These are phyloP conservation scores for Caracal caracal DNA, from an alignment of 2,113 vertebrate species.

Conservation along the genomic window DNA sequence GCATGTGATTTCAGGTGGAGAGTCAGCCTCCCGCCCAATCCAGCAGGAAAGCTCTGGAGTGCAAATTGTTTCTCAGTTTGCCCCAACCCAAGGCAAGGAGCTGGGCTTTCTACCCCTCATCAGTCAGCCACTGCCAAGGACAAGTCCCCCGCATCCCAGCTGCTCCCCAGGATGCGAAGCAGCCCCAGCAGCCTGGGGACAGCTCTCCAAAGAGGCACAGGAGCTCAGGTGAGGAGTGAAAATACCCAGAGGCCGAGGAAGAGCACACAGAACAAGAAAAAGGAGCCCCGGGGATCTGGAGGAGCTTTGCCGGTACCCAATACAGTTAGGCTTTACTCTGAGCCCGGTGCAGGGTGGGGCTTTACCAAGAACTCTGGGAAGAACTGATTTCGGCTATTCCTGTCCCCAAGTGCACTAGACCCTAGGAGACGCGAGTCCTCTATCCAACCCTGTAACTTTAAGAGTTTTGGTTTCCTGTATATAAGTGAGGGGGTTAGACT, in stretches of 20 bases:
- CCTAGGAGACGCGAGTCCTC: background rate
- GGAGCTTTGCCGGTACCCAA: background rate
- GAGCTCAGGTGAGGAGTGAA: background rate
- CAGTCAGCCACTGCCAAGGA: background rate
- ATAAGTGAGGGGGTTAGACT: background rate
- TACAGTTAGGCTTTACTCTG: background rate
- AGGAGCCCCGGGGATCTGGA: background rate
- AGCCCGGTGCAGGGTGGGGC: accelerated
- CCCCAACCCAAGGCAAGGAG: background rate
- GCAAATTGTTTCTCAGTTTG: background rate
- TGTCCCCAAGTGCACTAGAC: background rate
- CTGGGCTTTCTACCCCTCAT: background rate
- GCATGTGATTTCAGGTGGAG: background rate
- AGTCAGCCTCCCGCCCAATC: background rate
- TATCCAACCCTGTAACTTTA: background rate
- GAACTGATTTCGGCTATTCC: background rate
- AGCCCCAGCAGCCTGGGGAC: background rate
- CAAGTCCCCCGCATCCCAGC: accelerated
- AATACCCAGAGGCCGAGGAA: background rate
- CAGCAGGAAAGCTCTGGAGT: background rate
- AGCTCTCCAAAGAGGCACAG: background rate
- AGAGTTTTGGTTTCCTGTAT: background rate
- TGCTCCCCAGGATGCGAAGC: background rate
- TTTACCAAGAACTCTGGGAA: background rate
- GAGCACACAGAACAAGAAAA: too few relatives aligned